phyloP scores from a whole-genome alignment of 2,797 vertebrate genomes.

The Eremophila alpestris region DNA sequence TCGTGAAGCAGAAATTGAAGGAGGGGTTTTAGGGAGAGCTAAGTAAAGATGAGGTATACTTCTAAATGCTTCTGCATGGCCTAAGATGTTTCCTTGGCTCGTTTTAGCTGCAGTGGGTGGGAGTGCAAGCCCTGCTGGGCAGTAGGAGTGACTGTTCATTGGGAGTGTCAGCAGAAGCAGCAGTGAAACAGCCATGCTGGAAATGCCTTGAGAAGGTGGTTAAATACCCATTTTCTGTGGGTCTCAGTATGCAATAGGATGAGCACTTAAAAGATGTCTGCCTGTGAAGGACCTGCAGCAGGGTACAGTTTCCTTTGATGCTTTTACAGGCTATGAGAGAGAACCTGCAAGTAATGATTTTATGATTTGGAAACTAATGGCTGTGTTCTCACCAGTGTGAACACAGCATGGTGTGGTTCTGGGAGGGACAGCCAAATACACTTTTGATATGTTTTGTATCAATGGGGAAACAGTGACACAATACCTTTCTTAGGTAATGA shows the following conservation, averaged over 20 bases:
- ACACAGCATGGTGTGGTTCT: accelerated
- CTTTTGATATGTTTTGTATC: not conserved
- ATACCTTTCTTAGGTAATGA: not conserved
- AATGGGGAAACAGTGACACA: not conserved
- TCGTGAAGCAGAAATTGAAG: not conserved
- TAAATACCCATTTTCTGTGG: not conserved
- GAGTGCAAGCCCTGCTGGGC: not conserved
- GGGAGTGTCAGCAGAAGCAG: not conserved
- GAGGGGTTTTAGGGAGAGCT: not conserved
- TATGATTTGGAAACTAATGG: not conserved
- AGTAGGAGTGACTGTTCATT: not conserved
- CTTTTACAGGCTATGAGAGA: not conserved
- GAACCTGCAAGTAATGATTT: not conserved
- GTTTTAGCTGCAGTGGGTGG: not conserved
- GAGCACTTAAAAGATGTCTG: not conserved
- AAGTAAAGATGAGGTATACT: not conserved
- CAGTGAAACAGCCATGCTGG: not conserved
- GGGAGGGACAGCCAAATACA: not conserved
- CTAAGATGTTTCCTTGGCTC: not conserved
- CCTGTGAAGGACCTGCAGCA: not conserved
- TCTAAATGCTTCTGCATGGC: not conserved
- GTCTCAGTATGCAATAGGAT: not conserved
- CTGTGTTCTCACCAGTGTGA: not conserved
- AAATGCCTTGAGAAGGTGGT: not conserved
- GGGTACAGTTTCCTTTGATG: not conserved